phyloP scores from a whole-genome alignment of 2,797 vertebrate genomes.

The Hirundo rustica region DNA sequence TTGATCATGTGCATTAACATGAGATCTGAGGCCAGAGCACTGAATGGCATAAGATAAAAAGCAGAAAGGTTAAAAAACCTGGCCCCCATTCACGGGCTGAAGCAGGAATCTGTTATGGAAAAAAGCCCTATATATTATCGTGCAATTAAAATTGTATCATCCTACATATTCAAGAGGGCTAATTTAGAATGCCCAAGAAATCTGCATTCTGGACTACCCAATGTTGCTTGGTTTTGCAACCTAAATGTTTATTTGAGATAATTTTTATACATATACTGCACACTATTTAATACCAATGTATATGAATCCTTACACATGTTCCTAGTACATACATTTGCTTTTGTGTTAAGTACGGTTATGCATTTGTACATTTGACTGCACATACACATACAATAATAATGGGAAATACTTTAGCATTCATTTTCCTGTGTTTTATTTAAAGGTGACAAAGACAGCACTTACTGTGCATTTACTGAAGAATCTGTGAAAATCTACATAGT shows the following conservation, averaged over 20 bases:
- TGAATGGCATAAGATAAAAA: neutral
- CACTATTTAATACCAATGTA: neutral
- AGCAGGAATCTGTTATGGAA: neutral
- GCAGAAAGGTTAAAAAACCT: neutral
- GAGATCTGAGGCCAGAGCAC: neutral
- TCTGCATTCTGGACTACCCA: neutral
- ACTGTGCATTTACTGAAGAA: neutral
- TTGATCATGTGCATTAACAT: neutral
- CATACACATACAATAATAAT: neutral
- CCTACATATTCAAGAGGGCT: neutral
- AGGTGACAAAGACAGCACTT: neutral
- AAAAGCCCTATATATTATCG: neutral
- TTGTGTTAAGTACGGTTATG: neutral
- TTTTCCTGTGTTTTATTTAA: neutral
- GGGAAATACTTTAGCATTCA: neutral
- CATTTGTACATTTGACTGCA: neutral
- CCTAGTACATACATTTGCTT: neutral
- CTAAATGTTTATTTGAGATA: neutral
- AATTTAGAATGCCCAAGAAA: neutral
- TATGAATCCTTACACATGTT: neutral
- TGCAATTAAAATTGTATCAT: neutral
- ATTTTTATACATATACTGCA: neutral
- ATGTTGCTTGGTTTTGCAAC: neutral
- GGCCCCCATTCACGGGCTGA: neutral
- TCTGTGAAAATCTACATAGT: neutral